These are phyloP conservation scores for Elephas maximus DNA, from an alignment of 2,113 vertebrate species.

Conservation along the genomic window DNA sequence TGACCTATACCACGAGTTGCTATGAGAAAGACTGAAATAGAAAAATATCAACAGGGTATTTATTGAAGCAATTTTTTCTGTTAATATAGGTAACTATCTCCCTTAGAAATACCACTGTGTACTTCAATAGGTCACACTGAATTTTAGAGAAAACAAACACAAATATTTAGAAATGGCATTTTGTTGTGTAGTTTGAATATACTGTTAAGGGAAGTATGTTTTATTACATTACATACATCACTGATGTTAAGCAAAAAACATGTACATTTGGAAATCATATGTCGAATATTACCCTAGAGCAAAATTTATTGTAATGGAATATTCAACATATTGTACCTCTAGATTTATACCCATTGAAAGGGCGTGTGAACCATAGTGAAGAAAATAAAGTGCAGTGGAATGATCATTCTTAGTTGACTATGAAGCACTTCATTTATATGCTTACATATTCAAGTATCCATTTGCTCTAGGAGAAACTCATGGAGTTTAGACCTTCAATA, in stretches of 20 bases:
- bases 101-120: not conserved
- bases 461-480: not conserved
- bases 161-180: slow-evolving; percentile 13
- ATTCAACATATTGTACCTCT: slow-evolving; percentile 55
- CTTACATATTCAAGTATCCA: slow-evolving; percentile 54
- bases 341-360: slow-evolving; percentile 64
- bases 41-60: not conserved
- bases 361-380: slow-evolving; percentile 64
- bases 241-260: not conserved
- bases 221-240: not conserved
- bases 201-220: not conserved
- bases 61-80: not conserved
- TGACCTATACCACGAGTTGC: not conserved
- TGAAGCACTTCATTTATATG: slow-evolving; percentile 31
- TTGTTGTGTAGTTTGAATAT: not conserved
- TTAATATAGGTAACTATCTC: not conserved
- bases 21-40: not conserved
- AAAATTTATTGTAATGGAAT: slow-evolving; percentile 15
- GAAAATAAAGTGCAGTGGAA: slow-evolving; percentile 70
- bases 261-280: slow-evolving; percentile 38
- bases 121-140: not conserved
- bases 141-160: slow-evolving; percentile 5
- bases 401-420: slow-evolving; percentile 42
- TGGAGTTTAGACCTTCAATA: slow-evolving; percentile 51
- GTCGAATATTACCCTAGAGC: not conserved